These are phyloP conservation scores for Pseudocheirus occidentalis DNA, from an alignment of 2,797 vertebrate species.

Conservation along the genomic window DNA sequence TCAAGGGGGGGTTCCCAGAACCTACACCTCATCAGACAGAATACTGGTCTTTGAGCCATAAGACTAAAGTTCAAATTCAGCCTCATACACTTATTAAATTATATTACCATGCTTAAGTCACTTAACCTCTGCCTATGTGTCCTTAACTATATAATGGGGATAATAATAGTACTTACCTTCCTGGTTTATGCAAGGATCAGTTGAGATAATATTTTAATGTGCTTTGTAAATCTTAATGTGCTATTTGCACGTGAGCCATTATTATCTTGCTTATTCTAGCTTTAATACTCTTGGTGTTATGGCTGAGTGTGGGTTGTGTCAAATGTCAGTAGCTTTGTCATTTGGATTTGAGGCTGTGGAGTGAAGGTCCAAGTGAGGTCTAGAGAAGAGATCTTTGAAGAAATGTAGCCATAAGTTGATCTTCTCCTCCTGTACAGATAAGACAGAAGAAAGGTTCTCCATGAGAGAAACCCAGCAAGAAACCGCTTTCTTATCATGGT, in stretches of 20 bases:
- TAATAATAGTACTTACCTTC: not conserved
- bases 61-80: not conserved
- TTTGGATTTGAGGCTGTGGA: not conserved
- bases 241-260: not conserved
- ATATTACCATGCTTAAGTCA: not conserved
- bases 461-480: conserved; percentile 1
- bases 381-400: not conserved
- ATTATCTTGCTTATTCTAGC: not conserved
- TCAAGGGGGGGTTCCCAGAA: too few relatives aligned
- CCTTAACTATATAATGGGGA: not conserved
- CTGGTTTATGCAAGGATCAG: not conserved
- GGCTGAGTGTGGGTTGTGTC: not conserved
- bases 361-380: not conserved
- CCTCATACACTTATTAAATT: not conserved
- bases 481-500: not conserved
- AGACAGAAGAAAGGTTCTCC: conserved; percentile 14
- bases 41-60: not conserved
- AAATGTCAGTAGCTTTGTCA: not conserved
- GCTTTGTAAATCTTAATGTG: not conserved
- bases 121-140: not conserved
- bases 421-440: not conserved
- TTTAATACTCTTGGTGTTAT: not conserved
- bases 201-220: not conserved
- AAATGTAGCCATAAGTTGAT: not conserved
- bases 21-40: too few relatives aligned